Percentiles rank a stretch among this genome's conserved stretches.
These are phyloP conservation scores for Zeuzera pyrina DNA, from an alignment of 2,888 invertebrate species.

Conservation along the genomic window DNA sequence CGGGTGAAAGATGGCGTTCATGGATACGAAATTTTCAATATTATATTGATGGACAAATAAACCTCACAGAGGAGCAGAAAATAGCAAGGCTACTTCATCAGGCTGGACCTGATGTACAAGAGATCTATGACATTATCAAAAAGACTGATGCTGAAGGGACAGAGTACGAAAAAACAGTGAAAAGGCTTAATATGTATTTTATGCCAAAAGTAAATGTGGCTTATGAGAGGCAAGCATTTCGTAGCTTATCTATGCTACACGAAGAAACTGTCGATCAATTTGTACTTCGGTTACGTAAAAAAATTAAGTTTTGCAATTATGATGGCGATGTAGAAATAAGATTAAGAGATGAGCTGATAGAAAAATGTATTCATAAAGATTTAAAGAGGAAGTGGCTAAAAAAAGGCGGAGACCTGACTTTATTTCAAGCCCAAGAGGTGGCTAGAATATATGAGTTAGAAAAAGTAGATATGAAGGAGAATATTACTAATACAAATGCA, in stretches of 20 bases:
- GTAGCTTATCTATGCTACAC: not conserved
- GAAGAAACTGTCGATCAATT: not conserved
- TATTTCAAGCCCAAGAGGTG: not conserved
- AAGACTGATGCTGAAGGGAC: not conserved
- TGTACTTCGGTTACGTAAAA: not conserved
- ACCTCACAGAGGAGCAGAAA: not conserved
- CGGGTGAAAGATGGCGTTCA: not conserved
- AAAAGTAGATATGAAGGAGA: not conserved
- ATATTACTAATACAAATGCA: too few species aligned
- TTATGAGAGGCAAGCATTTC: not conserved
- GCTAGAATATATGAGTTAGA: not conserved
- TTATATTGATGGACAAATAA: not conserved
- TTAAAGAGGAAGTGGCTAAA: not conserved
- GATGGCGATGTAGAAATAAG: not conserved
- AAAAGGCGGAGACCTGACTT: not conserved
- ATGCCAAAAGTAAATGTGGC: not conserved
- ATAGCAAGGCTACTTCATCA: not conserved
- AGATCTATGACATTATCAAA: not conserved
- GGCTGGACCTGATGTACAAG: slow-evolving; percentile 1
- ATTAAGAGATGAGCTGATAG: not conserved
- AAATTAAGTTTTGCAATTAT: not conserved
- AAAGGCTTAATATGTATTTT: not conserved
- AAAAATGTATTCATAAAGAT: not conserved
- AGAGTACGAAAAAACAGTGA: not conserved
- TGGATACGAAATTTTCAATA: not conserved